Evolutionary conservation across 2,113 vertebrate genomes (phyloP), one percentile per base, ranked within the genome.

Genomic region (Brachypteracias leptosomus): DNA sequence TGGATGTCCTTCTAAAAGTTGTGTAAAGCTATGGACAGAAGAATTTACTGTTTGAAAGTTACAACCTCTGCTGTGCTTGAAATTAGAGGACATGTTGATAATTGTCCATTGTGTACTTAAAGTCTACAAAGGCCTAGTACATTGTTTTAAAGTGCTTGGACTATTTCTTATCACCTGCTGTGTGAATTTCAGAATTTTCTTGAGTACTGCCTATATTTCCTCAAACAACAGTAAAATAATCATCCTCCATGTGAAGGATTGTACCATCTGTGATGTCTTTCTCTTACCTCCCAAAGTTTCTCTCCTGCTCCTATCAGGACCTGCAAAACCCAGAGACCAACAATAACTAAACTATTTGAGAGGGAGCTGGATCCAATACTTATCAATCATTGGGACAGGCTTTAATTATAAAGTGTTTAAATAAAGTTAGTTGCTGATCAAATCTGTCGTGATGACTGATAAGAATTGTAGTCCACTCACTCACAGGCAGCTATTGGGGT

Each of bases 361-460:
- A 44, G 11, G 51, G 24, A 47, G 42, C 17, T 83, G 68, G 51
- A 94, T 90, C 28, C 82, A 92, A 88, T 90, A 88, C 24, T 29
- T 94, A 90, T 74, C 90, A 90, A 78, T 90, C 90, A 86, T 4
- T 36, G 33, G 78, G 72, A 94, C 82, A 92, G 75, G 14, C 33
- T 94, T 88, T 92, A 96, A 93, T 93, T 94, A 80, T 86, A 74
- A 96, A 77, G 10, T 88, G 88, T 72, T 94, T 96, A 96, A 96
- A 83, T 95, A 94, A 90, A 96, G 82, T 95, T 94, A 73, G 35
- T 79, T 94, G 21, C 85, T 94, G 91, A 93, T 84, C 67, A 95
- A 58, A 80, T 51, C 63, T 96, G 88, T 91, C 2, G 0, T 90
- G 65, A 80, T 80, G 85, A 90, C 35, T 86, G 93, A 91, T 91